These are phyloP conservation scores for Hybos culiciformis DNA, from an alignment of 2,888 invertebrate genomes.

Conservation along the genomic window DNA sequence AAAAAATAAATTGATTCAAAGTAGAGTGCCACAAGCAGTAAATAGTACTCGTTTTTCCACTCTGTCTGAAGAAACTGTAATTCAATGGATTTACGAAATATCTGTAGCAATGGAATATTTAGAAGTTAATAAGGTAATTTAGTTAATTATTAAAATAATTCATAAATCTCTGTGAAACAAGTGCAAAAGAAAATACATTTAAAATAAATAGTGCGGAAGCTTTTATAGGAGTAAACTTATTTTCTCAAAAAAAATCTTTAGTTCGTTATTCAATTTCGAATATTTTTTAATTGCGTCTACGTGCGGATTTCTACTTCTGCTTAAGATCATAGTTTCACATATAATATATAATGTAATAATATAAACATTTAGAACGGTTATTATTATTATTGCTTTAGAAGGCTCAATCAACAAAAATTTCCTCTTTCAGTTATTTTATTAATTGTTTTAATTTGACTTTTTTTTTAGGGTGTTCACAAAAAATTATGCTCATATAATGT, in stretches of 20 bases:
- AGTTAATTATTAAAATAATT: constrained; percentile 8
- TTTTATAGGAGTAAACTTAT: neutral
- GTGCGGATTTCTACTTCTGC: too few relatives aligned
- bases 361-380: too few relatives aligned
- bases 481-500: constrained; percentile 60
- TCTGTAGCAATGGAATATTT: constrained; percentile 59
- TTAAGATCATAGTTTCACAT: too few relatives aligned
- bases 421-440: neutral
- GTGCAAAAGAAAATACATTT: neutral
- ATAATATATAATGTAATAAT: too few relatives aligned
- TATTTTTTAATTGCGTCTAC: too few relatives aligned
- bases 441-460: constrained; percentile 8
- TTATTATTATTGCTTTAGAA: too few relatives aligned
- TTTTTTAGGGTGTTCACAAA: constrained; percentile 50
- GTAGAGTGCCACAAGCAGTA: constrained; percentile 35
- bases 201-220: neutral
- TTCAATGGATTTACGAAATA: constrained; percentile 53
- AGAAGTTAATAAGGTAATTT: constrained; percentile 44
- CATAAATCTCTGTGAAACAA: neutral
- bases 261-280: too few relatives aligned
- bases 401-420: too few relatives aligned
- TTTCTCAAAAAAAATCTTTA: too few relatives aligned
- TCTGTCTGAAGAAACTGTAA: constrained; percentile 46
- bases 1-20: constrained; percentile 54
- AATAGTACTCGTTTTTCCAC: constrained; percentile 39